Percentiles rank a stretch among this genome's conserved stretches.
phyloP scores from a whole-genome alignment of 1,140 invertebrate species.

The Epicauta chinensis region DNA sequence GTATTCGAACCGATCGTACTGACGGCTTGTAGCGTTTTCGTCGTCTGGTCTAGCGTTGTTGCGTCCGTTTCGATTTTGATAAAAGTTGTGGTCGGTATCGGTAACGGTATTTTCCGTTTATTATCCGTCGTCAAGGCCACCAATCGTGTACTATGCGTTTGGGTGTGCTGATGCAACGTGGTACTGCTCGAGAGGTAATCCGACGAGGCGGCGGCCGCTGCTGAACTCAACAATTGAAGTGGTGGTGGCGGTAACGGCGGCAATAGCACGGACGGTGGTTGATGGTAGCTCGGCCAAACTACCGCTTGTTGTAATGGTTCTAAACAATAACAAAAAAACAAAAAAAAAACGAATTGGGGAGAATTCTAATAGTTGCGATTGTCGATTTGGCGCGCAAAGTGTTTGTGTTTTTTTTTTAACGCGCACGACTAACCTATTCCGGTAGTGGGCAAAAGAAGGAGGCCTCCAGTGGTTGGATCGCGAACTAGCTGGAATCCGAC shows the following conservation, averaged over 20 bases:
- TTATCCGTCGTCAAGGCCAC: conserved; percentile 51
- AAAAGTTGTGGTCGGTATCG: conserved; percentile 52
- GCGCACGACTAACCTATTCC: conserved; percentile 50
- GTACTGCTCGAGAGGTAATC: conserved; percentile 45
- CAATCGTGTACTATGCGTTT: conserved; percentile 52
- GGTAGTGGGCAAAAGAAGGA: conserved; percentile 66
- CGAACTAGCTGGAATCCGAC: conserved; percentile 73
- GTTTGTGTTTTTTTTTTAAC: too few relatives aligned
- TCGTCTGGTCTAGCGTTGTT: conserved; percentile 46
- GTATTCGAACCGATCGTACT: conserved; percentile 45
- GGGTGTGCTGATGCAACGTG: conserved; percentile 51
- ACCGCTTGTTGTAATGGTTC: conserved; percentile 69
- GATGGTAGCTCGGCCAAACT: conserved; percentile 63
- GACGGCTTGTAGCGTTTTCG: conserved; percentile 53
- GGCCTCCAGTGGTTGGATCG: conserved; percentile 72
- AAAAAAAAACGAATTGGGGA: conserved; percentile 6
- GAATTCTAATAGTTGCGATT: too few relatives aligned
- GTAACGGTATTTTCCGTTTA: conserved; percentile 54
- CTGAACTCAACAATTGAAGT: conserved; percentile 54
- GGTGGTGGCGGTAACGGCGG: conserved; percentile 56
- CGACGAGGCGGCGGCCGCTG: conserved; percentile 40
- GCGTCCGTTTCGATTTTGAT: conserved; percentile 63
- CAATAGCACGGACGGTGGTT: conserved; percentile 53
- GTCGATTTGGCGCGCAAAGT: too few relatives aligned
- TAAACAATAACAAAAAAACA: conserved; percentile 38